Evolutionary conservation across 1,140 invertebrate genomes (phyloP).

Genomic region (Cylas formicarius): DNA sequence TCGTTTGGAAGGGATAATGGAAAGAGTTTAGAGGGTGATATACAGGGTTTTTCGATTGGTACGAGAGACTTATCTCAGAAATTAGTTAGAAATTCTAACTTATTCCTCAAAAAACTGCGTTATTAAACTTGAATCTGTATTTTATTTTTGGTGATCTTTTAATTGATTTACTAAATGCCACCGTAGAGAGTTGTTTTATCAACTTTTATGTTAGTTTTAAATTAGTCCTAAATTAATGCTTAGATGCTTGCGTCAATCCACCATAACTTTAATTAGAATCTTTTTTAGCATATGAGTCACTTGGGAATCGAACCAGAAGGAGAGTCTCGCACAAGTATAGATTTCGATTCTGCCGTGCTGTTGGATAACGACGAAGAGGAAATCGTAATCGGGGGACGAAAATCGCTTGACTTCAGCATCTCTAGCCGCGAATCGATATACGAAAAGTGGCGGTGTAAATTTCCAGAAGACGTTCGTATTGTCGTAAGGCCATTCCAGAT

Average conservation of each 20-base stretch:
- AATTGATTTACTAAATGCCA: slow-evolving; percentile 1
- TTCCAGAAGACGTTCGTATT: slow-evolving; percentile 62
- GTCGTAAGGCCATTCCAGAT: slow-evolving; percentile 51
- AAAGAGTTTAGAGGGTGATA: too few relatives aligned
- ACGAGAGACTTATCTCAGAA: too few relatives aligned
- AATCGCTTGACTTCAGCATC: slow-evolving; percentile 47
- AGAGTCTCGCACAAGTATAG: slow-evolving; percentile 56
- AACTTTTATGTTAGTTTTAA: too few relatives aligned
- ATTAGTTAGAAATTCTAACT: too few relatives aligned
- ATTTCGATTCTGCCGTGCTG: slow-evolving; percentile 50
- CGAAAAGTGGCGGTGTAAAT: slow-evolving; percentile 62
- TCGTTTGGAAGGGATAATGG: too few relatives aligned
- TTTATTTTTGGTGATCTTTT: not conserved
- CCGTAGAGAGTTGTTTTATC: too few relatives aligned
- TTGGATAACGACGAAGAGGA: slow-evolving; percentile 59
- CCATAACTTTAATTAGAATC: not conserved
- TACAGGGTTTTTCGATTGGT: too few relatives aligned
- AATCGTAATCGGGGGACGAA: slow-evolving; percentile 56
- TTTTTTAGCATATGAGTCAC: slow-evolving; percentile 33
- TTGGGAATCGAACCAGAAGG: slow-evolving; percentile 45
- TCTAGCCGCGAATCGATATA: slow-evolving; percentile 57
- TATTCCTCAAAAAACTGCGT: too few relatives aligned
- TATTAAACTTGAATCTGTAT: not conserved
- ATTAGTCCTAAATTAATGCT: too few relatives aligned
- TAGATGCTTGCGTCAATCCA: not conserved